These are phyloP conservation scores for Coregonus sp. DNA, from an alignment of 2,797 vertebrate species.

Conservation along the genomic window DNA sequence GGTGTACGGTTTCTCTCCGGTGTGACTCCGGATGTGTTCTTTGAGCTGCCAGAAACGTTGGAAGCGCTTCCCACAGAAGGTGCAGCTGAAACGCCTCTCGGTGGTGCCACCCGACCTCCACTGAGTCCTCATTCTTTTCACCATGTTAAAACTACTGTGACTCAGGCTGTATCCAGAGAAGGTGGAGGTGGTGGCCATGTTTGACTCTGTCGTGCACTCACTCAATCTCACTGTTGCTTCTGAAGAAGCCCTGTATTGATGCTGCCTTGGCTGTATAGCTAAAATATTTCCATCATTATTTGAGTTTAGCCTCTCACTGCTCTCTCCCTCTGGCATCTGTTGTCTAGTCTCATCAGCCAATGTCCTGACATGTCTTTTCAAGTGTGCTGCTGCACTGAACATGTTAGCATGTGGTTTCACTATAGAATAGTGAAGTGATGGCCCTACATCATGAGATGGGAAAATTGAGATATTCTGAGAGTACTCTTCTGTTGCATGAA, in stretches of 20 bases:
- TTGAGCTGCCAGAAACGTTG: conserved; percentile 69
- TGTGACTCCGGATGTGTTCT: conserved; percentile 51
- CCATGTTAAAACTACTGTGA: conserved; percentile 38
- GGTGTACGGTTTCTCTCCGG: conserved; percentile 62
- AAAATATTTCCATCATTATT: too few species aligned
- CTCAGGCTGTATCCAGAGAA: conserved; percentile 18
- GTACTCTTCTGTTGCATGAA: conserved; percentile 22
- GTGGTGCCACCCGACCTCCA: conserved; percentile 28
- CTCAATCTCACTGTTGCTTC: conserved; percentile 1
- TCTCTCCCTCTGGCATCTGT: too few species aligned
- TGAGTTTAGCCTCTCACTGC: too few species aligned
- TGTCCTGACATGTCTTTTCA: too few species aligned
- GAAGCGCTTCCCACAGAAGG: conserved; percentile 68
- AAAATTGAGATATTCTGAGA: conserved; percentile 11
- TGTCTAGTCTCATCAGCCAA: too few species aligned
- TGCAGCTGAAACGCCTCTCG: conserved; percentile 38
- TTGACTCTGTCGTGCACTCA: background rate
- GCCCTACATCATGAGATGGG: conserved; percentile 21
- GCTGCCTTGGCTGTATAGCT: background rate
- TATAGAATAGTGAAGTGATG: conserved; percentile 15
- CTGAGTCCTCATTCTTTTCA: conserved; percentile 3
- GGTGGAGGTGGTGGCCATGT: background rate
- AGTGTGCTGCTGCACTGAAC: too few species aligned
- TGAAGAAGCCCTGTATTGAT: conserved; percentile 5
- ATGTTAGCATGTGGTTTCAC: conserved; percentile 23